phyloP scores from a whole-genome alignment of 2,888 invertebrate species.

The Dynastes hyllus region DNA sequence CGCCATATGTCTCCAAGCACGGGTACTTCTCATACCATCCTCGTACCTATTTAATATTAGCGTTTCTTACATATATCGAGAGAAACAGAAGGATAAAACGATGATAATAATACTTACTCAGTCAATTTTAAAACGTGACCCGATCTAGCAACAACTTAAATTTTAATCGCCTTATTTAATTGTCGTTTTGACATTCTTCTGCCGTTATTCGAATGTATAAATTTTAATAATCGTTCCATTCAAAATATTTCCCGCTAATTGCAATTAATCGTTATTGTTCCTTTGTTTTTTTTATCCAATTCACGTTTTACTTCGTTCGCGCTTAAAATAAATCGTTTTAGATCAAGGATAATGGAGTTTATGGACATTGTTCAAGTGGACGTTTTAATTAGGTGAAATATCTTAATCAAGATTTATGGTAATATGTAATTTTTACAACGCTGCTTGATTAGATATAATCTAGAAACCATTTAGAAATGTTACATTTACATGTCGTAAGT shows the following conservation, averaged over 20 bases:
- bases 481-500: no score
- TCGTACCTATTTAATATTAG: no score
- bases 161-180: slow-evolving; percentile 14
- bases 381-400: slow-evolving; percentile 26
- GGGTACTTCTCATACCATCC: no score
- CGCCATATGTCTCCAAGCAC: no score
- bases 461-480: no score
- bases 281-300: slow-evolving; percentile 23
- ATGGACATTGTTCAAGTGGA: background rate
- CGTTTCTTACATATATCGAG: no score
- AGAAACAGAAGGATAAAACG: no score
- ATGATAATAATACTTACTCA: no score
- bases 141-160: slow-evolving; percentile 2
- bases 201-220: background rate
- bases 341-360: slow-evolving; percentile 34
- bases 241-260: slow-evolving; percentile 16
- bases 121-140: background rate
- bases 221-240: slow-evolving; percentile 11
- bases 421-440: slow-evolving; percentile 27
- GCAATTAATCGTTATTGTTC: slow-evolving; percentile 24
- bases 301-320: background rate
- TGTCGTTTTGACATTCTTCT: background rate
- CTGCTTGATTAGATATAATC: no score
- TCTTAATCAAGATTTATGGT: slow-evolving; percentile 41
- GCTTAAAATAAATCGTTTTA: slow-evolving; percentile 38